Evolutionary conservation across 2,888 invertebrate species (phyloP).

Genomic region (Marronus borbonicus): DNA sequence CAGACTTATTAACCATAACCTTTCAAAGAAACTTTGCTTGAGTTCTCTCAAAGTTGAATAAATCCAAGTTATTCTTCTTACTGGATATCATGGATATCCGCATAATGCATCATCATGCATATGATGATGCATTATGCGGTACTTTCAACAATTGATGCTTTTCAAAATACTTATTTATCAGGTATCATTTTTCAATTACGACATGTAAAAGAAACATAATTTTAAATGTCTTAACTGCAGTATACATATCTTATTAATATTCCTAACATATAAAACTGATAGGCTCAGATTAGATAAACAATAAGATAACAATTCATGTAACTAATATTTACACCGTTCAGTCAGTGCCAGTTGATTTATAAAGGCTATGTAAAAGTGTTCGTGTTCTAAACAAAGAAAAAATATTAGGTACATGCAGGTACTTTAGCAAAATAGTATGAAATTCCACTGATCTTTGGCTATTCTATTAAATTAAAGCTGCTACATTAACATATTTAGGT

Average conservation of each 20-base stretch:
- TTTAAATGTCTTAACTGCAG: background rate
- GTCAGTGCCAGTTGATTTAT: slow-evolving; percentile 10
- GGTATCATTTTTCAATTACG: background rate
- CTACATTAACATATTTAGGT: background rate
- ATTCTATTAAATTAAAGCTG: background rate
- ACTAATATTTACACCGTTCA: slow-evolving; percentile 1
- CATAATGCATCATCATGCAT: too few relatives aligned
- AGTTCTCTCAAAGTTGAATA: too few relatives aligned
- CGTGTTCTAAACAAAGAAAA: background rate
- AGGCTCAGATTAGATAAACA: slow-evolving; percentile 16
- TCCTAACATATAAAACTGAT: slow-evolving; percentile 5
- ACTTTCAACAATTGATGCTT: too few relatives aligned
- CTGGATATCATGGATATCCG: too few relatives aligned
- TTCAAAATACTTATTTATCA: too few relatives aligned
- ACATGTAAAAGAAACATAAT: background rate
- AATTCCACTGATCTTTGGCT: background rate
- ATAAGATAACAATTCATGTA: slow-evolving; percentile 21
- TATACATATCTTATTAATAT: slow-evolving; percentile 13
- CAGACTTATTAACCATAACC: too few relatives aligned
- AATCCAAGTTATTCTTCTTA: too few relatives aligned
- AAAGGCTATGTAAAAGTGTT: background rate
- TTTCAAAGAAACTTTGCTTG: too few relatives aligned
- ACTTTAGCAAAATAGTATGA: background rate
- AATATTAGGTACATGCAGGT: background rate
- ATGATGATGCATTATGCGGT: too few relatives aligned